phyloP scores from a whole-genome alignment of 2,888 invertebrate genomes.

The Drosophila formosana region DNA sequence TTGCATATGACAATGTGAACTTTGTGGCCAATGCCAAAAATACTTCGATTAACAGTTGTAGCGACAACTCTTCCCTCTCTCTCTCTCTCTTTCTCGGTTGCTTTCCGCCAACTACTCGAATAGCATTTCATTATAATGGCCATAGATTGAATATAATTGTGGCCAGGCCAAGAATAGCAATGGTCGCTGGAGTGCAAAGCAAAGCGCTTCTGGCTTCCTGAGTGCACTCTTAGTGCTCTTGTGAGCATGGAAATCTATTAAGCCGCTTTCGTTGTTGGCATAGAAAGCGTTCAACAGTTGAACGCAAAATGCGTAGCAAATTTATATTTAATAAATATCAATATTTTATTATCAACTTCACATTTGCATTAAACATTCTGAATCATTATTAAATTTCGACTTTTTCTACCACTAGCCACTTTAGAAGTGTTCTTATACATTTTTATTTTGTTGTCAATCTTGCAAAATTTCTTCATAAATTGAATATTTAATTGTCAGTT shows the following conservation, averaged over 20 bases:
- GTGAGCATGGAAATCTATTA: not conserved
- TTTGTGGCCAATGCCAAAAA: slow-evolving; percentile 10
- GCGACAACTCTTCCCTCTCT: not conserved
- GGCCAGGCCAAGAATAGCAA: not conserved
- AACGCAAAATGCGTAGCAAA: too few species aligned
- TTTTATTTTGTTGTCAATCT: too few species aligned
- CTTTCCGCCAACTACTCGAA: not conserved
- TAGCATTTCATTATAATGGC: slow-evolving; percentile 2
- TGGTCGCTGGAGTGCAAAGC: not conserved
- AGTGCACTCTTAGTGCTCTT: not conserved
- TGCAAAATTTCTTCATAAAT: too few species aligned
- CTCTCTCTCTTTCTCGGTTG: not conserved
- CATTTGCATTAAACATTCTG: too few species aligned
- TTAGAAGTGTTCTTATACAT: too few species aligned
- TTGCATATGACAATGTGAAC: not conserved
- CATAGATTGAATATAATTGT: slow-evolving; percentile 9
- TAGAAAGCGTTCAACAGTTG: not conserved
- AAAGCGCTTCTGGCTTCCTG: not conserved
- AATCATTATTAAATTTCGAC: too few species aligned
- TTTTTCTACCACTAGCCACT: too few species aligned
- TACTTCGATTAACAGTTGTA: slow-evolving; percentile 15
- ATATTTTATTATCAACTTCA: too few species aligned
- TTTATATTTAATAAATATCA: too few species aligned
- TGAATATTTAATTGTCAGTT: too few species aligned
- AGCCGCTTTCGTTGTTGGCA: not conserved